Percentiles rank a stretch among this genome's conserved stretches.
Conservation (phyloP, 1,140 invertebrate genomes). For the Drosophila nigrodunni region DNA sequence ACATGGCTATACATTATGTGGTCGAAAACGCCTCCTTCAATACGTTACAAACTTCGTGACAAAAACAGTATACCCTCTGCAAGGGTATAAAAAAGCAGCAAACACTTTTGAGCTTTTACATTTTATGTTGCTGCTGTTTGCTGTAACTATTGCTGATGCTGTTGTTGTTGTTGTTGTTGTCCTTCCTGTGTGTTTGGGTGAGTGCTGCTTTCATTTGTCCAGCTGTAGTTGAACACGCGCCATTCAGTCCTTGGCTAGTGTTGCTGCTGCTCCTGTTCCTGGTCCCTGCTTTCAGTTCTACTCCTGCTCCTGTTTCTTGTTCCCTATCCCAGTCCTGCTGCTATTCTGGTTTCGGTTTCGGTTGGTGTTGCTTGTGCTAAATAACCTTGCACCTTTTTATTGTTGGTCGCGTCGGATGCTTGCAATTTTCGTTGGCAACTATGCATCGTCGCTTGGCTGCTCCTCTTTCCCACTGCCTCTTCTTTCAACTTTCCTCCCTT, state of each 20-base stretch:
- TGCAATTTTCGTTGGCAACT: constrained; percentile 64
- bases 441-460: constrained; percentile 41
- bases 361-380: constrained; percentile 75
- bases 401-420: constrained; percentile 75
- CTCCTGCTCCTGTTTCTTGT: too few relatives aligned
- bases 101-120: constrained; percentile 78
- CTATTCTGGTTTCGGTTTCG: constrained; percentile 23
- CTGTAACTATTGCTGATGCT: constrained; percentile 66
- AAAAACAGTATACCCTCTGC: too few relatives aligned
- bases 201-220: constrained; percentile 75
- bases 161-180: constrained; percentile 21
- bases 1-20: too few relatives aligned
- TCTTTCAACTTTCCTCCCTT: constrained; percentile 1
- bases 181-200: constrained; percentile 30
- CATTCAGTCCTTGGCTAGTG: constrained; percentile 57
- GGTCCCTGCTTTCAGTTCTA: too few relatives aligned
- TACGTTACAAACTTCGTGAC: too few relatives aligned
- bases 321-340: constrained; percentile 1
- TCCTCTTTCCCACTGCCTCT: constrained; percentile 3
- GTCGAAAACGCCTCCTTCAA: too few relatives aligned
- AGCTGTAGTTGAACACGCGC: constrained; percentile 76
- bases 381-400: constrained; percentile 82
- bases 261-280: background rate
- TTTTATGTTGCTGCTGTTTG: constrained; percentile 74
- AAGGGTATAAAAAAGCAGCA: constrained; percentile 46